Evolutionary conservation across 92 coral and sea anemone genomes (phyloP).

Genomic region (Epizoanthus illoricatus): DNA sequence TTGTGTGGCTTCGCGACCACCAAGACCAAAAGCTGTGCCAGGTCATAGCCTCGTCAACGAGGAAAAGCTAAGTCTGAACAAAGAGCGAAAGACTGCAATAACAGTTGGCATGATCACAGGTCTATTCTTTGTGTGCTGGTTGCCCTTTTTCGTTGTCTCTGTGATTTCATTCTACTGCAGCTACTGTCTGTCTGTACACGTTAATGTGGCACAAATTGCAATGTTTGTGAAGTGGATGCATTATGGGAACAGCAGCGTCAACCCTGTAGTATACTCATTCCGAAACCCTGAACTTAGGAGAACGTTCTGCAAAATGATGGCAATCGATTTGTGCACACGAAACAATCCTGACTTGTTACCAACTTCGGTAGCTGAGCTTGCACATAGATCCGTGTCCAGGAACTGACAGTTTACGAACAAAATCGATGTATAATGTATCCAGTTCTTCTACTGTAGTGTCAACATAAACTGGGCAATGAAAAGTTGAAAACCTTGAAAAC

Average conservation of each 20-base stretch:
- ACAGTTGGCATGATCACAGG: slow-evolving; percentile 31
- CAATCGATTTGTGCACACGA: background rate
- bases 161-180: slow-evolving; percentile 42
- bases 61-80: background rate
- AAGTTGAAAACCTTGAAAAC: slow-evolving; percentile 6
- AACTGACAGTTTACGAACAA: no score
- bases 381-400: no score
- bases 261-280: slow-evolving; percentile 31
- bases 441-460: no score
- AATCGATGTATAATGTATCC: no score
- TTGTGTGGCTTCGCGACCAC: background rate
- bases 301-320: slow-evolving; percentile 20
- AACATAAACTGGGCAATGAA: no score
- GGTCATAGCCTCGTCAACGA: background rate
- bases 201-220: slow-evolving; percentile 18
- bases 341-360: background rate
- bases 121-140: slow-evolving; percentile 34
- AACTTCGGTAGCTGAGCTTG: no score
- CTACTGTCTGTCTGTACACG: slow-evolving; percentile 9
- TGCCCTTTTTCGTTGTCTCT: slow-evolving; percentile 31
- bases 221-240: slow-evolving; percentile 41
- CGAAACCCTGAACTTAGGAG: slow-evolving; percentile 36
- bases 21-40: background rate
- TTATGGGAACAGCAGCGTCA: slow-evolving; percentile 28
- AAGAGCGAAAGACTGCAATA: slow-evolving; percentile 34